phyloP scores from a whole-genome alignment of 92 coral and sea anemone genomes.

The Palythoa caribaeorum region DNA sequence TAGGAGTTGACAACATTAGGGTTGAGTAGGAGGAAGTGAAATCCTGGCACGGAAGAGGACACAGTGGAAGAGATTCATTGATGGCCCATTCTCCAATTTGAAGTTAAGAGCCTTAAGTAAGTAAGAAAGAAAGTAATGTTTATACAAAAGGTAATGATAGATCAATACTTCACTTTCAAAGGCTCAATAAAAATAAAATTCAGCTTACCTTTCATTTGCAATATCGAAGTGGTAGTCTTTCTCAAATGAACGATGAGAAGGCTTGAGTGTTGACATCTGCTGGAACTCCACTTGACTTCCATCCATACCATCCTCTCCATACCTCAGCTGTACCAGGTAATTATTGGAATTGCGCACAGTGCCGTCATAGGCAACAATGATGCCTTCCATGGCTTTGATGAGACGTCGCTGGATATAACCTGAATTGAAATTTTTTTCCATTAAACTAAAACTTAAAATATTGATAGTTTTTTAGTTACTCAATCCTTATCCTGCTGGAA shows the following conservation, averaged over 20 bases:
- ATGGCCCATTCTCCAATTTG: too few relatives aligned
- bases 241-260: slow-evolving; percentile 89
- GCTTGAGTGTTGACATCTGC: slow-evolving; percentile 95
- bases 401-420: slow-evolving; percentile 99
- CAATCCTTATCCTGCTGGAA: too few relatives aligned
- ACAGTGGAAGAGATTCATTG: too few relatives aligned
- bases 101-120: too few relatives aligned
- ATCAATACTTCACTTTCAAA: too few relatives aligned
- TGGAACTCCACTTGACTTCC: slow-evolving; percentile 93
- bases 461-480: too few relatives aligned
- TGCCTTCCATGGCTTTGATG: slow-evolving; percentile 99
- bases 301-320: slow-evolving; percentile 99
- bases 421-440: slow-evolving; percentile 19
- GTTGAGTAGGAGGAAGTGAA: too few relatives aligned
- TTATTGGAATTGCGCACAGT: slow-evolving; percentile 97
- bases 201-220: slow-evolving; percentile 81
- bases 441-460: neutral
- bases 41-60: too few relatives aligned
- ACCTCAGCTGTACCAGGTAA: slow-evolving; percentile 95
- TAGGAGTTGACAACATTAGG: too few relatives aligned
- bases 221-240: slow-evolving; percentile 94
- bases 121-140: too few relatives aligned
- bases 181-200: neutral
- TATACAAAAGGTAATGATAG: too few relatives aligned
- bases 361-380: slow-evolving; percentile 96